These are phyloP conservation scores for Torymus tubicola DNA, from an alignment of 2,888 invertebrate genomes.

Conservation along the genomic window DNA sequence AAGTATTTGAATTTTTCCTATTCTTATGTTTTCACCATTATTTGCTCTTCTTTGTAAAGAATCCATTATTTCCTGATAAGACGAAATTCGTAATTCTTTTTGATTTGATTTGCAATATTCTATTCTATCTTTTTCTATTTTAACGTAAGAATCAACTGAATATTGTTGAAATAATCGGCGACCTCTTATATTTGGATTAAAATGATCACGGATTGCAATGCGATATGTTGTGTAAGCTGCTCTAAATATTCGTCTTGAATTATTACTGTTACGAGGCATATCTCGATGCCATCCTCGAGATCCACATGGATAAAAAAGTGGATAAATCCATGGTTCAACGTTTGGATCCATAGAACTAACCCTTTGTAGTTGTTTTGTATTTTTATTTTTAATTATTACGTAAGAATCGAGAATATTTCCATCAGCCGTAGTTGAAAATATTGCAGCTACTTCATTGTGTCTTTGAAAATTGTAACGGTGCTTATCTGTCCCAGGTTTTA, in stretches of 20 bases:
- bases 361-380: constrained; percentile 49
- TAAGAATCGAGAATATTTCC: constrained; percentile 58
- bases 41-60: constrained; percentile 61
- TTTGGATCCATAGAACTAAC: constrained; percentile 48
- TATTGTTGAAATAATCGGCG: background rate
- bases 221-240: constrained; percentile 28
- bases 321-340: constrained; percentile 48
- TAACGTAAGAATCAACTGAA: too few species aligned
- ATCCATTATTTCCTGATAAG: constrained; percentile 64
- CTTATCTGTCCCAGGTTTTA: constrained; percentile 5
- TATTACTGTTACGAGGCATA: constrained; percentile 16
- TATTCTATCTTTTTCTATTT: too few species aligned
- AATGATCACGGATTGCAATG: constrained; percentile 31
- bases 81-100: constrained; percentile 42
- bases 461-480: constrained; percentile 33
- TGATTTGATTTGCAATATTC: too few species aligned
- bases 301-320: constrained; percentile 44
- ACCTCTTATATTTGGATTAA: constrained; percentile 11
- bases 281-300: constrained; percentile 33
- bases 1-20: constrained; percentile 35
- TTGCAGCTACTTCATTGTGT: constrained; percentile 51
- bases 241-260: background rate
- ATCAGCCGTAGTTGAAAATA: constrained; percentile 58
- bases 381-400: constrained; percentile 56
- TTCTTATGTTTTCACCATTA: too few species aligned